These are phyloP conservation scores for Aleiodes leptofemur DNA, from an alignment of 2,888 invertebrate genomes.

Conservation along the genomic window DNA sequence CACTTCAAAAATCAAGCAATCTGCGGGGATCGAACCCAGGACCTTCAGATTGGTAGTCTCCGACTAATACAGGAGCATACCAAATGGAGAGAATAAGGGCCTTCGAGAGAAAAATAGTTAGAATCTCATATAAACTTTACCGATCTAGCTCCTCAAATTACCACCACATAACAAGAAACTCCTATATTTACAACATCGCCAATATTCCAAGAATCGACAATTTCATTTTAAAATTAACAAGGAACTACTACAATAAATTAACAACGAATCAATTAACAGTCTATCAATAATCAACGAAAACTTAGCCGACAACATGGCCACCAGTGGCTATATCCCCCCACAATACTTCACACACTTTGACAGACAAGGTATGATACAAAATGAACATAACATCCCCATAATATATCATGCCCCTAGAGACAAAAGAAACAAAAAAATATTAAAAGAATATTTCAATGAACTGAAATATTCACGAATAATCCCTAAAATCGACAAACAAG, in stretches of 20 bases:
- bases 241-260: conserved; percentile 19
- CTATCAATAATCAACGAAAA: neutral
- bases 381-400: conserved; percentile 7
- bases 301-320: neutral
- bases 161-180: neutral
- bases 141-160: neutral
- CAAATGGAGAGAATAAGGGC: conserved; percentile 40
- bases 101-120: conserved; percentile 40
- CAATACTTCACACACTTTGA: conserved; percentile 18
- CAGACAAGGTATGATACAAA: conserved; percentile 1
- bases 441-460: neutral
- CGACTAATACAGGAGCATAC: conserved; percentile 34
- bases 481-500: neutral
- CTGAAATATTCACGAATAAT: neutral
- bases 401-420: conserved; percentile 17
- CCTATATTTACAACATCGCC: conserved; percentile 1
- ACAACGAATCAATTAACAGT: neutral
- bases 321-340: neutral
- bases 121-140: neutral
- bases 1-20: conserved; percentile 17
- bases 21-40: too few relatives aligned
- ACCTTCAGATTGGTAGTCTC: too few relatives aligned
- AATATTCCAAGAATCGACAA: conserved; percentile 21
- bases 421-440: conserved; percentile 4
- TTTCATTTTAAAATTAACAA: neutral